A percentile compares a stretch with the other conserved stretches of the same genome.
These are phyloP conservation scores for Microtus oregoni DNA, from an alignment of 2,113 vertebrate species.

Conservation along the genomic window DNA sequence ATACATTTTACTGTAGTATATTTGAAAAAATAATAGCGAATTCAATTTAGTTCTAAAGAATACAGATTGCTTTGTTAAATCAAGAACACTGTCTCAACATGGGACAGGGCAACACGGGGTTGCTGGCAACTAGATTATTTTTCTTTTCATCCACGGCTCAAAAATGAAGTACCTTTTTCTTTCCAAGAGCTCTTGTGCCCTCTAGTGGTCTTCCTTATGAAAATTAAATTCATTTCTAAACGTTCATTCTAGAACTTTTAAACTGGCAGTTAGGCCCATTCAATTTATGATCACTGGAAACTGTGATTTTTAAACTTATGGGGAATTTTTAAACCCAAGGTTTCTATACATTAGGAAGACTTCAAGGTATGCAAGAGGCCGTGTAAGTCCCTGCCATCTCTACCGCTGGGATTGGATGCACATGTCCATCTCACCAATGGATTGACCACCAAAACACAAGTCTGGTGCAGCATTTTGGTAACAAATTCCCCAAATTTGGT, in stretches of 20 bases:
- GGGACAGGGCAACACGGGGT: background rate
- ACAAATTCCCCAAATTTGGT: background rate
- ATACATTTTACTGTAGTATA: conserved; percentile 21
- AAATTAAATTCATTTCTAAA: conserved; percentile 51
- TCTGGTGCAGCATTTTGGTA: background rate
- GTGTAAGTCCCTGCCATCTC: background rate
- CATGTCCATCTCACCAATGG: background rate
- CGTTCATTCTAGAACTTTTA: conserved; percentile 25
- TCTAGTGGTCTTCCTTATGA: conserved; percentile 77
- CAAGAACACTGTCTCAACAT: background rate
- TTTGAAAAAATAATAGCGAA: conserved; percentile 25
- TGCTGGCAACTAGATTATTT: background rate
- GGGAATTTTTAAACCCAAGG: background rate
- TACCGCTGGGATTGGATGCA: background rate
- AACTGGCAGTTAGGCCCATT: background rate
- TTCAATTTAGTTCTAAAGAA: conserved; percentile 15
- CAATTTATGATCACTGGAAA: background rate
- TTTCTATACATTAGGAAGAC: background rate
- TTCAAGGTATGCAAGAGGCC: background rate
- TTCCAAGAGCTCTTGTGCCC: conserved; percentile 81
- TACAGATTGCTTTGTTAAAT: background rate
- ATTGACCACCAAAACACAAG: background rate
- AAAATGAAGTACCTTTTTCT: conserved; percentile 47
- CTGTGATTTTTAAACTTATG: background rate
- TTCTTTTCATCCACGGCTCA: background rate